phyloP scores from a whole-genome alignment of 2,113 vertebrate genomes.

The Bufo bufo region DNA sequence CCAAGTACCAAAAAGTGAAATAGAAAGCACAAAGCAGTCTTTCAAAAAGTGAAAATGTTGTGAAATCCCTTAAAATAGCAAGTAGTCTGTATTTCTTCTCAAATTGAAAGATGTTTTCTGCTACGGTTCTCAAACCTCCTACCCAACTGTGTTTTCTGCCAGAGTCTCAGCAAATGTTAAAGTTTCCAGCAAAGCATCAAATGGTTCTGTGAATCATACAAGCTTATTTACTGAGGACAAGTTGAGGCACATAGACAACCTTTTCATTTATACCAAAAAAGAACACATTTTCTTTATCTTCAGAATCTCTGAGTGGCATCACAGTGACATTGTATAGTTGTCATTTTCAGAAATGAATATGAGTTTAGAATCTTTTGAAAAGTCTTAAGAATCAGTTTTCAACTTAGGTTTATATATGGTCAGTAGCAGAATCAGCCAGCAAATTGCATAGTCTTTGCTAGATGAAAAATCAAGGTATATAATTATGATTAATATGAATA shows the following conservation, averaged over 20 bases:
- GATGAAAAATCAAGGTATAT: background rate
- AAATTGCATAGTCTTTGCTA: background rate
- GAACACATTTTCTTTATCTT: background rate
- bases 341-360: background rate
- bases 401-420: background rate
- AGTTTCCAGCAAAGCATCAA: background rate
- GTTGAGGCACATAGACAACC: background rate
- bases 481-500: too few relatives aligned
- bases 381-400: background rate
- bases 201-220: slow-evolving; percentile 1
- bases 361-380: background rate
- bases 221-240: background rate
- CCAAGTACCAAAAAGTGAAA: background rate
- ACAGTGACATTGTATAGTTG: background rate
- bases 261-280: background rate
- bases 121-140: background rate
- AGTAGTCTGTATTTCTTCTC: background rate
- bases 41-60: background rate
- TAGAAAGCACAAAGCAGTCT: background rate
- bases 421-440: background rate
- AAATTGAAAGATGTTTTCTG: background rate
- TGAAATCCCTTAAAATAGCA: background rate
- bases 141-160: background rate
- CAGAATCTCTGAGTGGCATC: background rate
- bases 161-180: background rate